Evolutionary conservation across 2,888 invertebrate species (phyloP).

Genomic region (Drosophila seclusa): DNA sequence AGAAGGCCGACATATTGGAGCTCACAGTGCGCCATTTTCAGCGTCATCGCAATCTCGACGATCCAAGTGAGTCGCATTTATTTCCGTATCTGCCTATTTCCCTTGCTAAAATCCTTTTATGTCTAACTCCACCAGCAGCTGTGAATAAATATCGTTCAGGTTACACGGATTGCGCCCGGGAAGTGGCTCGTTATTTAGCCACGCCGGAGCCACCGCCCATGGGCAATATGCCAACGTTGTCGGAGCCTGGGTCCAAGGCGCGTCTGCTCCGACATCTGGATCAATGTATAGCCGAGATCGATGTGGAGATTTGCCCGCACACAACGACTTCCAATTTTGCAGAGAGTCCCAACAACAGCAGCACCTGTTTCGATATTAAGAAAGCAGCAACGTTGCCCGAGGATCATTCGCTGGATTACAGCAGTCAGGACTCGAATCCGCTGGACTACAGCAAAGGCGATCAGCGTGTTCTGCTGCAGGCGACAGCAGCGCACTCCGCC

Average conservation of each 20-base stretch:
- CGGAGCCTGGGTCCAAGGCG: constrained; percentile 87
- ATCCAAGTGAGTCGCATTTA: constrained; percentile 84
- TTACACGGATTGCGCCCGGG: constrained; percentile 88
- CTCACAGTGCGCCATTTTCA: constrained; percentile 93
- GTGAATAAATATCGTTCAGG: constrained; percentile 86
- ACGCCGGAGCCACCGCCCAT: constrained; percentile 84
- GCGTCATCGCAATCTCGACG: constrained; percentile 89
- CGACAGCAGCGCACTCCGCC: constrained; percentile 34
- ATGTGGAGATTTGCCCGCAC: constrained; percentile 86
- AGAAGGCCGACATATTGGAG: constrained; percentile 93
- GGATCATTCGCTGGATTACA: constrained; percentile 83
- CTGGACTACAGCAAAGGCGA: constrained; percentile 86
- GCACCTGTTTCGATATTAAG: constrained; percentile 79
- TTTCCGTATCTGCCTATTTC: background rate
- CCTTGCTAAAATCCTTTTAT: background rate
- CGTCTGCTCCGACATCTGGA: constrained; percentile 87
- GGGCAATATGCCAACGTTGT: constrained; percentile 85
- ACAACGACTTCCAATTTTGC: constrained; percentile 70
- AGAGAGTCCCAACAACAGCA: constrained; percentile 82
- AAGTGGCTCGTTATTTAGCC: constrained; percentile 85
- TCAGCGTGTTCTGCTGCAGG: constrained; percentile 39
- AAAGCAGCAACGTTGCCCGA: constrained; percentile 73
- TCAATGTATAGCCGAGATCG: constrained; percentile 87
- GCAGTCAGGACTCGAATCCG: constrained; percentile 85
- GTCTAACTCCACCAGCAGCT: constrained; percentile 54